These are phyloP conservation scores for Lepidonotus clava DNA, from an alignment of 2,888 invertebrate species.

Conservation along the genomic window DNA sequence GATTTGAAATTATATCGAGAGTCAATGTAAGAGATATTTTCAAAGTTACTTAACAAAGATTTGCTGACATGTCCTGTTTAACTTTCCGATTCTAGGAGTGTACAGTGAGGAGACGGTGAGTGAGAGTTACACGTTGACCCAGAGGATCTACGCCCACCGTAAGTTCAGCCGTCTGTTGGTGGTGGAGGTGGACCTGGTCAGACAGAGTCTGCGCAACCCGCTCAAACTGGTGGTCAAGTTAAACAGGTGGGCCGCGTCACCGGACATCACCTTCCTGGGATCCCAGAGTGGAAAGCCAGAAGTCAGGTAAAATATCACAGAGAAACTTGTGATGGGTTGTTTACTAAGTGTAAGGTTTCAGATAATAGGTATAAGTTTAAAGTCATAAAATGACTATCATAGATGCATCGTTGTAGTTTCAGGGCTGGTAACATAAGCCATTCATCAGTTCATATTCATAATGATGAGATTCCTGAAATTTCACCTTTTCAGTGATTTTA, in stretches of 20 bases:
- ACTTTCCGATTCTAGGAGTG: slow-evolving; percentile 59
- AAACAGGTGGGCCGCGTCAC: slow-evolving; percentile 66
- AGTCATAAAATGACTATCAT: no score
- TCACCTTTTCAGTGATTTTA: no score
- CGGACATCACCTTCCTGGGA: slow-evolving; percentile 66
- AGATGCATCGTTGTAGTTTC: no score
- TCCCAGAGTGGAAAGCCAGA: slow-evolving; percentile 55
- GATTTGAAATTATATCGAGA: background rate
- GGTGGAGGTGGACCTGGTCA: slow-evolving; percentile 69
- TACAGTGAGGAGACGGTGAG: slow-evolving; percentile 60
- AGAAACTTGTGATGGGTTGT: no score
- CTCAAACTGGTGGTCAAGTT: slow-evolving; percentile 65
- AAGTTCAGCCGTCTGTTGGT: slow-evolving; percentile 71
- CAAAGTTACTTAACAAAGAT: background rate
- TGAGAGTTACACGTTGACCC: slow-evolving; percentile 66
- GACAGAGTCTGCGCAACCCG: slow-evolving; percentile 57
- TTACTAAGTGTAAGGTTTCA: no score
- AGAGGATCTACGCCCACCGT: slow-evolving; percentile 77
- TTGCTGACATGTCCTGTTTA: no score
- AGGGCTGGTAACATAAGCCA: no score
- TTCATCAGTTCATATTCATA: no score
- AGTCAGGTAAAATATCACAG: slow-evolving; percentile 65
- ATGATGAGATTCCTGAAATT: no score
- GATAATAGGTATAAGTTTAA: no score
- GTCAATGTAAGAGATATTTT: background rate